Evolutionary conservation across 2,113 vertebrate genomes (phyloP).

Genomic region (Periophthalmodon schlosseri): DNA sequence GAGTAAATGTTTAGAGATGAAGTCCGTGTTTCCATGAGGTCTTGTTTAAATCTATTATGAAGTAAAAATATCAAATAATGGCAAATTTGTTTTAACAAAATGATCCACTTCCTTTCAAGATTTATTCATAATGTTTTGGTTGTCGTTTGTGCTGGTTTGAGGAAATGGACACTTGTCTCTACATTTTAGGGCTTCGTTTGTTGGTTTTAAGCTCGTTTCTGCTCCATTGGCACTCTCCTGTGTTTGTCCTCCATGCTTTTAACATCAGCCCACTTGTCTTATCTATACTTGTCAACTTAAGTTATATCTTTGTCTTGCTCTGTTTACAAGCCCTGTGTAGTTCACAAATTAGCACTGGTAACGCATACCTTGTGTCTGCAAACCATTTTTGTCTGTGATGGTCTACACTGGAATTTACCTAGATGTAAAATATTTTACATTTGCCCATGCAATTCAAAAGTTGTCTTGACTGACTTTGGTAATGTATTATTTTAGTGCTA

Average conservation of each 20-base stretch:
- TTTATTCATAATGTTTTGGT: background rate
- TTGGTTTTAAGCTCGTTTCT: constrained; percentile 40
- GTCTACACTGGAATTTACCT: constrained; percentile 23
- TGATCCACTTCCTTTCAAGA: background rate
- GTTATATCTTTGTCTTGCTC: constrained; percentile 27
- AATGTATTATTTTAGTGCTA: constrained; percentile 52
- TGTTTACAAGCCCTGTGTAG: constrained; percentile 45
- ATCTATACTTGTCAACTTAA: constrained; percentile 39
- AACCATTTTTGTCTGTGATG: constrained; percentile 37
- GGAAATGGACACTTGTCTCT: constrained; percentile 26
- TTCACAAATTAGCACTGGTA: constrained; percentile 44
- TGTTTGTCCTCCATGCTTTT: constrained; percentile 32
- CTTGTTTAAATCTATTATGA: constrained; percentile 44
- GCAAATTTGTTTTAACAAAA: constrained; percentile 14
- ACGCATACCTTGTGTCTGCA: constrained; percentile 56
- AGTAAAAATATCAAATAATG: constrained; percentile 32
- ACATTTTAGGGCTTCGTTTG: constrained; percentile 32
- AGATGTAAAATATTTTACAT: constrained; percentile 24
- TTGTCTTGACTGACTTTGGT: constrained; percentile 54
- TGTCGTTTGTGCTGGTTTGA: background rate
- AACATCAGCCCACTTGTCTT: constrained; percentile 33
- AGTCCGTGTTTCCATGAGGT: constrained; percentile 62
- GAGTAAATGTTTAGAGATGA: constrained; percentile 74
- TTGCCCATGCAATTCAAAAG: constrained; percentile 27
- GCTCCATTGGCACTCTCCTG: constrained; percentile 1